Base-by-base conservation (phyloP, 2,888 invertebrate species). In the Dendrolimus pini region DNA sequence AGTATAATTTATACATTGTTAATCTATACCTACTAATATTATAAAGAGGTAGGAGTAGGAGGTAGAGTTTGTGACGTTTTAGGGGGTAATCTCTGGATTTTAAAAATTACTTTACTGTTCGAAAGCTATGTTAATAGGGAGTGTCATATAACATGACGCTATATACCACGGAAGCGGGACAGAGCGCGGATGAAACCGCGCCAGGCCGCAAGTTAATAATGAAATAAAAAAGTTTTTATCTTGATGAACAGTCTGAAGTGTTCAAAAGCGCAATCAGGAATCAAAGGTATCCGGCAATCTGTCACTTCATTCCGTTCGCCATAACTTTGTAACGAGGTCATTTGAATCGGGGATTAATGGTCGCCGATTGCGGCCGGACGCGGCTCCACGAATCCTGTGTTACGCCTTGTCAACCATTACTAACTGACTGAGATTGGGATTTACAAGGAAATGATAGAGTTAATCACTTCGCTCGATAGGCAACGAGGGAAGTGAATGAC, bases 371-470 rank as follows among this genome's bases (percentile, higher is more conserved):
- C 30, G 53, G 53, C 53, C 53, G 41, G 13, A 41, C 14, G 13
- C n/a, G 41, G 41, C 55, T 53, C 53, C 57, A 12, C 41, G 47
- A 30, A 55, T 58, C 55, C 18, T 53, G 41, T 53, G 58, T 58
- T 55, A 41, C 58, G 58, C 53, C 55, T 30, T 53, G 58, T 58
- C 30, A 30, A 57, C 57, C 42, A 53, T 58, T 55, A 55, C 52
- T 55, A 53, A 58, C 13, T 55, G 53, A 58, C 9, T 47, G 6
- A 8, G 47, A 47, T 47, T 47, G 47, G 47, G 30, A 30, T 30
- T 47, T 47, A 47, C 12, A 47, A 47, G 47, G 47, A 47, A 47
- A 12, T 47, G 47, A 10, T 12, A 47, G 9, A 47, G 47, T 47
- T 47, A 47, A 12, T 7, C 47, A 12, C 10, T 12, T 47, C 12